Conservation (phyloP, 2,113 vertebrate species). For the Phalacrocorax pelagicus region DNA sequence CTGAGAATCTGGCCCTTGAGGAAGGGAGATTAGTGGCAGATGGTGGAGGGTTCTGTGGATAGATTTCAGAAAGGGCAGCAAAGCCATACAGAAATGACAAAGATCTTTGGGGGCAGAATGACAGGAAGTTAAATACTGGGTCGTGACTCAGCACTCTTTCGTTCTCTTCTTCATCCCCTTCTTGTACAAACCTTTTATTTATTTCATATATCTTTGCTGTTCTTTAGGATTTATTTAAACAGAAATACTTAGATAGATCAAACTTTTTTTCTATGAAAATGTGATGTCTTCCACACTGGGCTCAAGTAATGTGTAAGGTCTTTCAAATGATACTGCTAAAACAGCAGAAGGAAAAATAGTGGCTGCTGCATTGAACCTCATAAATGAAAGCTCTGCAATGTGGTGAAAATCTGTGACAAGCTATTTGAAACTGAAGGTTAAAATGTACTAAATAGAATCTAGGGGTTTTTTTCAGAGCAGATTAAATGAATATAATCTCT, state of each 20-base stretch:
- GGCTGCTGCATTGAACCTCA: background rate
- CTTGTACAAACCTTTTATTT: background rate
- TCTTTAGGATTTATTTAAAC: background rate
- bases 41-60: background rate
- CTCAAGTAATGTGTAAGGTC: background rate
- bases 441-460: background rate
- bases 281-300: background rate
- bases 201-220: background rate
- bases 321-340: background rate
- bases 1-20: background rate
- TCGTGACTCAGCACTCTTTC: background rate
- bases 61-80: background rate
- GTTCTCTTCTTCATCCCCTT: background rate
- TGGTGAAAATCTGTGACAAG: background rate
- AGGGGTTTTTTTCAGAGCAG: background rate
- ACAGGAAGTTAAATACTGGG: background rate
- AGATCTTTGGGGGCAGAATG: background rate
- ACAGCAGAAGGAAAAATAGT: background rate
- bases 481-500: background rate
- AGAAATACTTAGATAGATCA: background rate
- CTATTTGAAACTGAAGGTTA: background rate
- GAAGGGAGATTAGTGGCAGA: constrained; percentile 22
- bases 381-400: background rate
- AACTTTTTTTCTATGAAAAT: background rate
- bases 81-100: background rate